Evolutionary conservation across 2,888 invertebrate species (phyloP), one percentile per base, ranked within the genome.

Genomic region (Caenorhabditis becei): DNA sequence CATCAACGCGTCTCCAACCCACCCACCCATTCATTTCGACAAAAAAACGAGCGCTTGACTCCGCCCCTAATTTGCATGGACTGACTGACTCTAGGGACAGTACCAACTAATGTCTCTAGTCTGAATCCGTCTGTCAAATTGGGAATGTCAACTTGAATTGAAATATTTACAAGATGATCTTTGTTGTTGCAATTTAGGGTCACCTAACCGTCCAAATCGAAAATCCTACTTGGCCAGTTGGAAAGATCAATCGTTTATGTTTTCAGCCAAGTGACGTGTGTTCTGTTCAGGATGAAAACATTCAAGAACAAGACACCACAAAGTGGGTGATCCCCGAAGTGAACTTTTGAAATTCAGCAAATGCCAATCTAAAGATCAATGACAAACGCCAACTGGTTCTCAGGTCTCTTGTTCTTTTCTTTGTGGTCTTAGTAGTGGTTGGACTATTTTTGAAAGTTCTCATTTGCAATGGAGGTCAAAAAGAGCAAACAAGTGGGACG

Each of bases 1-100:
- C 74, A 74, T 74, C 74, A 74, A 74, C 63, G 63, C 63, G 62
- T 63, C 56, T 41, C 62, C 37, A 37, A 62, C 72, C 44, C 63
- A 41, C 58, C 58, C 63, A 58, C 74, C 65, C 74, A 70, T 53
- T 56, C 65, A 65, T 49, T 49, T 56, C 49, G 11, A 53, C 7
- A 23, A 49, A 23, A 53, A 2, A 41, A 41, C 11, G 41, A 14
- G 14, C 26, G 44, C 32, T 62, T 71, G 44, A 71, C 71, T 62
- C 62, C 71, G 54, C 71, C 70, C 18, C 28, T 41, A 26, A 59
- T 69, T 69, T 59, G 37, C 59, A 49, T 59, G 47, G 20, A 10
- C 47, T 41, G 3, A 3, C 16, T 20, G 18, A 47, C 35, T n/a
- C n/a, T n/a, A n/a, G n/a, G n/a, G 41, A 11, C 41, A 14, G 41